Evolutionary conservation across 2,888 invertebrate species (phyloP).

Genomic region (Callyntrura guangdongensis): DNA sequence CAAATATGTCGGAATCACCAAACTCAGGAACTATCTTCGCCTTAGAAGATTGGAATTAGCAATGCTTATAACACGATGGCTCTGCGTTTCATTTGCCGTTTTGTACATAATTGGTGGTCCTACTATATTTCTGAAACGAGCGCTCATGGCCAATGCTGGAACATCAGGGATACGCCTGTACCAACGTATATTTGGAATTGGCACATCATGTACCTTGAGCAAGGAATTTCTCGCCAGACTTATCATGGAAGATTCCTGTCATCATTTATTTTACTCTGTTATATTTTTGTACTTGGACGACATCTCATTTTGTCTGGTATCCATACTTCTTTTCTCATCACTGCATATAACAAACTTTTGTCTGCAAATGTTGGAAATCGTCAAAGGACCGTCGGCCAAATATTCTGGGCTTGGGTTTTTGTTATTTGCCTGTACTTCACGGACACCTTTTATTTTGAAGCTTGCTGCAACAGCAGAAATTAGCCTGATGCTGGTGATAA

Average conservation of each 20-base stretch:
- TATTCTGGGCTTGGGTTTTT: conserved; percentile 26
- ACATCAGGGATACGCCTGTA: conserved; percentile 97
- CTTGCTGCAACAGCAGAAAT: conserved; percentile 97
- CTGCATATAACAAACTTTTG: conserved; percentile 97
- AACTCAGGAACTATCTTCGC: conserved; percentile 41
- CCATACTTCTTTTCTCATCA: conserved; percentile 95
- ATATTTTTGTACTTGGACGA: conserved; percentile 97
- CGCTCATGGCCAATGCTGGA: conserved; percentile 97
- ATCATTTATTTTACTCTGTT: conserved; percentile 97
- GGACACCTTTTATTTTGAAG: conserved; percentile 95
- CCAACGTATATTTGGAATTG: conserved; percentile 95
- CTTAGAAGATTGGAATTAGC: conserved; percentile 89
- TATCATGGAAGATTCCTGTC: conserved; percentile 96
- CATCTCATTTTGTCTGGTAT: conserved; percentile 94
- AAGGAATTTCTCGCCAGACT: conserved; percentile 93
- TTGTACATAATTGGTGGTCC: conserved; percentile 95
- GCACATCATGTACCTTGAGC: conserved; percentile 92
- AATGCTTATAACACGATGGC: conserved; percentile 94
- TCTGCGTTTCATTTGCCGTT: conserved; percentile 93
- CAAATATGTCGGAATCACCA: conserved; percentile 32
- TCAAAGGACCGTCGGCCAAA: conserved; percentile 25
- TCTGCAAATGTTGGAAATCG: conserved; percentile 92
- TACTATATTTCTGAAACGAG: conserved; percentile 89
- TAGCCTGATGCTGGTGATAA: conserved; percentile 88
- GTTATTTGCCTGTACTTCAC: conserved; percentile 86